Conservation (phyloP, 2,797 vertebrate species). For the Myotis myotis region DNA sequence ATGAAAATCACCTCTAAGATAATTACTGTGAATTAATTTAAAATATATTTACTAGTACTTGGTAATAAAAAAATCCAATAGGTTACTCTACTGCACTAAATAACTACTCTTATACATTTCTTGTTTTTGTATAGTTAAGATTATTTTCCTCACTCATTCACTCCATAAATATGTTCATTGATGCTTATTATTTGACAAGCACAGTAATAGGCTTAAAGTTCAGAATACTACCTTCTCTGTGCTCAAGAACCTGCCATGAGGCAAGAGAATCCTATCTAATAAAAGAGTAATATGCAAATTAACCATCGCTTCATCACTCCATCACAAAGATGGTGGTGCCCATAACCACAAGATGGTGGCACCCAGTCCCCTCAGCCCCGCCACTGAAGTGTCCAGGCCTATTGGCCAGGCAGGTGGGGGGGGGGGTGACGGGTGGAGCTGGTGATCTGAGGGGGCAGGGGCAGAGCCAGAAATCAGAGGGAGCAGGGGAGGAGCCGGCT, state of each 20-base stretch:
- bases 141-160: not conserved
- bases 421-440: too few species aligned
- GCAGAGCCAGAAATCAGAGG: too few species aligned
- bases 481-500: too few species aligned
- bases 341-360: too few species aligned
- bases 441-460: too few species aligned
- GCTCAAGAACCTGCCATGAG: not conserved
- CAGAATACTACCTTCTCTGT: not conserved
- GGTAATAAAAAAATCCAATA: conserved; percentile 6
- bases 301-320: too few species aligned
- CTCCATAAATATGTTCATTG: not conserved
- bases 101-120: not conserved
- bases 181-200: not conserved
- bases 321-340: too few species aligned
- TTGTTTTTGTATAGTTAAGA: not conserved
- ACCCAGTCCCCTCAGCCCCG: too few species aligned
- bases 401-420: too few species aligned
- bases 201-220: not conserved
- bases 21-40: not conserved
- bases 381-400: too few species aligned
- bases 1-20: not conserved
- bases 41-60: not conserved
- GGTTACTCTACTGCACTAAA: not conserved
- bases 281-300: too few species aligned
- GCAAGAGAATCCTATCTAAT: not conserved